phyloP scores from a whole-genome alignment of 2,797 vertebrate species.

The Cossypha heuglini region DNA sequence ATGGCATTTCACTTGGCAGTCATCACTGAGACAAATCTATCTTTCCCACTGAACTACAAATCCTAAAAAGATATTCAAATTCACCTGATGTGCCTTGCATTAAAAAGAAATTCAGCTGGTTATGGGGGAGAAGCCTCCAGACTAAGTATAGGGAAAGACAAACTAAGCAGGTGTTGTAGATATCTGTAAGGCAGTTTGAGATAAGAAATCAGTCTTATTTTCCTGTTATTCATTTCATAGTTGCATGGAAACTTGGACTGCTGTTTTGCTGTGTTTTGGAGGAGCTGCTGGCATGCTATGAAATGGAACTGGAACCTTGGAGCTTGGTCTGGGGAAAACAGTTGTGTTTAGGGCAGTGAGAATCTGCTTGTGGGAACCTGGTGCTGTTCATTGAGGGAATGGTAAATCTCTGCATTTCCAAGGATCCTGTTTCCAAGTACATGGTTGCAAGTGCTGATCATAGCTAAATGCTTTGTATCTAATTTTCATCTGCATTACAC shows the following conservation, averaged over 20 bases:
- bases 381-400: background rate
- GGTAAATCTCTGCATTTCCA: background rate
- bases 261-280: background rate
- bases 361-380: background rate
- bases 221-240: background rate
- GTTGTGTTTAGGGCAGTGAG: accelerated
- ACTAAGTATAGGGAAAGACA: accelerated
- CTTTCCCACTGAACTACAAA: background rate
- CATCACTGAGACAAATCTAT: background rate
- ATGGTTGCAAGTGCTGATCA: background rate
- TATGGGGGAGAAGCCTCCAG: background rate
- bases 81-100: background rate
- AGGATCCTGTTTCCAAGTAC: background rate
- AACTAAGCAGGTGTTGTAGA: background rate
- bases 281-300: background rate
- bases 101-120: background rate
- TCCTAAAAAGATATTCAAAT: background rate
- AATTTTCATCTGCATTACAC: background rate
- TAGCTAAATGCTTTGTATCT: background rate
- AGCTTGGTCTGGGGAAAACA: background rate
- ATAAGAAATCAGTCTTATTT: background rate
- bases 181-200: background rate
- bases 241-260: accelerated
- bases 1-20: background rate
- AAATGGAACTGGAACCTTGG: background rate